phyloP scores from a whole-genome alignment of 2,797 vertebrate species.

The Rhinogobio ventralis region DNA sequence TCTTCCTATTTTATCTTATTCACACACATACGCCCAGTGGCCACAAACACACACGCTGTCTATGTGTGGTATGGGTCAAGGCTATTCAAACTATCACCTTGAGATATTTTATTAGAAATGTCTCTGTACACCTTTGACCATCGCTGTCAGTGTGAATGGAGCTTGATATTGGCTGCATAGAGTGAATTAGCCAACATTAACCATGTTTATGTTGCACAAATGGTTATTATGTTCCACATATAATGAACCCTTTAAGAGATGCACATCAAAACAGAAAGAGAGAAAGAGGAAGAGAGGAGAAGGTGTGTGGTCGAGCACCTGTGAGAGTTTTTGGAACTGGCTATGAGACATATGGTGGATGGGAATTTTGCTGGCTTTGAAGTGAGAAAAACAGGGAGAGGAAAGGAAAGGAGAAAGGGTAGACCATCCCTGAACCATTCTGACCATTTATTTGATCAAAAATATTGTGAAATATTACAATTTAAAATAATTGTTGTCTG shows the following conservation, averaged over 20 bases:
- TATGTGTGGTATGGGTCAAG: neutral
- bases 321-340: slow-evolving; percentile 53
- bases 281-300: slow-evolving; percentile 10
- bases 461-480: neutral
- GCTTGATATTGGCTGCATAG: slow-evolving; percentile 5
- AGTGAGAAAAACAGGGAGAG: slow-evolving; percentile 41
- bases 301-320: slow-evolving; percentile 48
- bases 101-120: slow-evolving; percentile 2
- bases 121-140: neutral
- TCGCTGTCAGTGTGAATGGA: neutral
- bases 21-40: slow-evolving; percentile 5
- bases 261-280: slow-evolving; percentile 8
- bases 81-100: neutral
- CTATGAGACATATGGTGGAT: slow-evolving; percentile 64
- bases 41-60: slow-evolving; percentile 3
- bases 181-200: neutral
- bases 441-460: neutral
- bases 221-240: neutral
- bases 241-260: neutral
- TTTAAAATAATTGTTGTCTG: too few relatives aligned
- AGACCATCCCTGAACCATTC: neutral
- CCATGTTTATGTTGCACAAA: neutral
- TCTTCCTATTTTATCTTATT: slow-evolving; percentile 56
- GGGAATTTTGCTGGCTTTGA: slow-evolving; percentile 62
- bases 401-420: slow-evolving; percentile 6